phyloP scores from a whole-genome alignment of 2,888 invertebrate species.

The Horisme vitalbata region DNA sequence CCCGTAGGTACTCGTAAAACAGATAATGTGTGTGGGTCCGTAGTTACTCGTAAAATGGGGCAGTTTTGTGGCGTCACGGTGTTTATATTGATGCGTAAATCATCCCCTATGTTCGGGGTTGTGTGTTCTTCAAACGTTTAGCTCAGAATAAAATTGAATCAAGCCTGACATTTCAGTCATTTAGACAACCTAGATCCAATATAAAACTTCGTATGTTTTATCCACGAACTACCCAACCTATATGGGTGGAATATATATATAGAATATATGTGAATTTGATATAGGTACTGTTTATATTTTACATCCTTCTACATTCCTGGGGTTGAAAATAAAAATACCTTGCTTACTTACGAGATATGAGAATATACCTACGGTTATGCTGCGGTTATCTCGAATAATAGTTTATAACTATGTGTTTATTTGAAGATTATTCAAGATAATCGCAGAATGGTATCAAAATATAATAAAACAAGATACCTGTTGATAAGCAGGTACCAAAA shows the following conservation, averaged over 20 bases:
- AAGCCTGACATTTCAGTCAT: background rate
- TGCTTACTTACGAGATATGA: too few relatives aligned
- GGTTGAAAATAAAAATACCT: too few relatives aligned
- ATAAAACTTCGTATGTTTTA: too few relatives aligned
- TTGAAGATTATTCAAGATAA: slow-evolving; percentile 41
- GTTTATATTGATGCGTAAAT: slow-evolving; percentile 51
- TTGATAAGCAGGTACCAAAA: slow-evolving; percentile 40
- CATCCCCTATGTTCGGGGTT: slow-evolving; percentile 27
- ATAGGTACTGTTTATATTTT: too few relatives aligned
- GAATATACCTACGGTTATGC: slow-evolving; percentile 14
- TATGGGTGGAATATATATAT: too few relatives aligned
- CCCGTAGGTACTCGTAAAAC: slow-evolving; percentile 69
- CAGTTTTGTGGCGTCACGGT: slow-evolving; percentile 55
- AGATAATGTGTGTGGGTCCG: slow-evolving; percentile 28
- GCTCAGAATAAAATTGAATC: background rate
- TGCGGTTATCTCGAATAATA: slow-evolving; percentile 32
- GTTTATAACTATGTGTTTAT: slow-evolving; percentile 35
- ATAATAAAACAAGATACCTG: slow-evolving; percentile 47
- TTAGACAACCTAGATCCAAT: background rate
- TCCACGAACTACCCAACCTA: too few relatives aligned
- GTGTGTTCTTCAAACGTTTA: background rate
- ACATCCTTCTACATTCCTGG: too few relatives aligned
- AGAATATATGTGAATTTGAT: too few relatives aligned
- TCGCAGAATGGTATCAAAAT: slow-evolving; percentile 48
- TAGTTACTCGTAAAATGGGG: slow-evolving; percentile 37